Conservation (phyloP, 1,140 invertebrate species). For the Dinoponera quadriceps region DNA sequence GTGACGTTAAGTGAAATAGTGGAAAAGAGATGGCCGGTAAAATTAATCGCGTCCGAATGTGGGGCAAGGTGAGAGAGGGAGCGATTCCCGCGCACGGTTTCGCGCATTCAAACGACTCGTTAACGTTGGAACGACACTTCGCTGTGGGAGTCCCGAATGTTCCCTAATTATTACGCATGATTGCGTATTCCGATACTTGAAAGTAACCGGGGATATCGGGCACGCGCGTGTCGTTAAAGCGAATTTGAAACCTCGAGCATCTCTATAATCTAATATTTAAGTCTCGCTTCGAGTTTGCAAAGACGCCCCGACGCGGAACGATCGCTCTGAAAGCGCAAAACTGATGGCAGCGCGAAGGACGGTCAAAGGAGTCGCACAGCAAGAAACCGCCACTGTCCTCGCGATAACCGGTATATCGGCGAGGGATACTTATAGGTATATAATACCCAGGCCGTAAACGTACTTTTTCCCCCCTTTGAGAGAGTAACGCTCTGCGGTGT, state of each 20-base stretch:
- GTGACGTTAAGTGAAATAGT: constrained; percentile 47
- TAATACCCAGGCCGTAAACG: constrained; percentile 71
- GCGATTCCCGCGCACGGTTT: constrained; percentile 13
- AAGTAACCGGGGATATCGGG: too few species aligned
- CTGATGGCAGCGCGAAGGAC: constrained; percentile 54
- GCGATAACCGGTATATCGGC: constrained; percentile 71
- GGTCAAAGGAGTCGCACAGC: constrained; percentile 58
- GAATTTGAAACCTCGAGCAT: too few species aligned
- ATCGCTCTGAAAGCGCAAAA: constrained; percentile 52
- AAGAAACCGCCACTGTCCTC: constrained; percentile 59
- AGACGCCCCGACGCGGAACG: constrained; percentile 22
- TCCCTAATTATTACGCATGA: neutral
- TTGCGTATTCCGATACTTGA: too few species aligned
- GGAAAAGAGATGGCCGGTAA: constrained; percentile 41
- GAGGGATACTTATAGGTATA: constrained; percentile 67
- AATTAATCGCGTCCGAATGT: constrained; percentile 43
- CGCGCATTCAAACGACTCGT: neutral
- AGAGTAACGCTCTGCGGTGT: constrained; percentile 68
- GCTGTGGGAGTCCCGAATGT: neutral
- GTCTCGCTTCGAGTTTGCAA: neutral
- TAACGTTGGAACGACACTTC: neutral
- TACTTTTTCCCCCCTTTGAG: constrained; percentile 70
- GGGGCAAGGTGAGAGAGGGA: neutral
- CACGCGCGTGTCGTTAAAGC: too few species aligned
- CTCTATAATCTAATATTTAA: neutral